Conservation (phyloP, 1,140 invertebrate species). For the Euglossa dilemma region DNA sequence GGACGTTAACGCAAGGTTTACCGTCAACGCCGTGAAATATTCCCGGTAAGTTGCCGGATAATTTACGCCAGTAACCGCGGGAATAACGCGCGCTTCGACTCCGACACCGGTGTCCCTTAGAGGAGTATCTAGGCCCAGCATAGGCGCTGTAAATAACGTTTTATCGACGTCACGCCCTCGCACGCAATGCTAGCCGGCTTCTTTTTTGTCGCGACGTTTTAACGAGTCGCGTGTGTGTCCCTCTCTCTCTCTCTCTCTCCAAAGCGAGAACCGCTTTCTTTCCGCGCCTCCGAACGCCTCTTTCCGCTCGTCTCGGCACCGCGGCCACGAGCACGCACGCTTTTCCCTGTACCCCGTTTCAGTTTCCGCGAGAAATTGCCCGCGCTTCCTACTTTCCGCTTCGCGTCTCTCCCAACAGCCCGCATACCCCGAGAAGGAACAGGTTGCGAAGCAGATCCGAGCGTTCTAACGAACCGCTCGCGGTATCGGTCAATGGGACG, state of each 20-base stretch:
- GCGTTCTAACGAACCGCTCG: background rate
- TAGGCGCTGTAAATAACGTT: slow-evolving; percentile 53
- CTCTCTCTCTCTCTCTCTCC: too few relatives aligned
- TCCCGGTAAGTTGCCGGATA: slow-evolving; percentile 67
- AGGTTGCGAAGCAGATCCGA: background rate
- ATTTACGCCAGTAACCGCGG: slow-evolving; percentile 65
- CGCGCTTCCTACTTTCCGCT: background rate
- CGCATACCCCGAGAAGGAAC: background rate
- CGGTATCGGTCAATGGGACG: background rate
- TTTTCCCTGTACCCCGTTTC: slow-evolving; percentile 24
- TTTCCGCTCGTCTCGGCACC: background rate
- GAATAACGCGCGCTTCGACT: slow-evolving; percentile 61
- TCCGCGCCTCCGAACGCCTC: background rate
- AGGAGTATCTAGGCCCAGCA: slow-evolving; percentile 35
- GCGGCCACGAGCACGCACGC: background rate
- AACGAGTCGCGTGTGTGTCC: slow-evolving; percentile 25
- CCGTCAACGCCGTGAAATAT: slow-evolving; percentile 71
- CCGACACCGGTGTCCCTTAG: slow-evolving; percentile 40
- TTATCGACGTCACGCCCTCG: slow-evolving; percentile 60
- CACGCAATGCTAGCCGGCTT: slow-evolving; percentile 25
- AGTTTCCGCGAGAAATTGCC: background rate
- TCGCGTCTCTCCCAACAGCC: background rate
- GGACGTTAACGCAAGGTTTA: slow-evolving; percentile 72
- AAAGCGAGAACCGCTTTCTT: slow-evolving; percentile 21
- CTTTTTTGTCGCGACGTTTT: slow-evolving; percentile 28